These are phyloP conservation scores for Thera britannica DNA, from an alignment of 2,888 invertebrate species.

Conservation along the genomic window DNA sequence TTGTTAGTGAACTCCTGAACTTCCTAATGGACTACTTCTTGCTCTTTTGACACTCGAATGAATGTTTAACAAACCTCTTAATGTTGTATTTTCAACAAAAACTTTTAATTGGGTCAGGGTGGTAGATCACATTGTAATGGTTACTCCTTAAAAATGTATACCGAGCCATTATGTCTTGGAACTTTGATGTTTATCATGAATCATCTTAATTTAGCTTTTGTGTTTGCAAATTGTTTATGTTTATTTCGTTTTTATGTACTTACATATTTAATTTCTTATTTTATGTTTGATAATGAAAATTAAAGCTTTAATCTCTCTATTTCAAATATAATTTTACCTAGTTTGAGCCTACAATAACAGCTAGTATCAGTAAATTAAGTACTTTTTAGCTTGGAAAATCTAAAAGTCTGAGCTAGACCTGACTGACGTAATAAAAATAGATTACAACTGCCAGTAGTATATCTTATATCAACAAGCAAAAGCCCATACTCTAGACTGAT, in stretches of 20 bases:
- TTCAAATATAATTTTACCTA: too few relatives aligned
- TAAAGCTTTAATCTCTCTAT: too few relatives aligned
- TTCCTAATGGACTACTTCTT: conserved; percentile 1
- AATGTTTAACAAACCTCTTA: conserved; percentile 34
- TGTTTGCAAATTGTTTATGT: background rate
- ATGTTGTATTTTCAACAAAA: conserved; percentile 32
- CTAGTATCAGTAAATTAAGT: too few relatives aligned
- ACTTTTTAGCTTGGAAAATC: too few relatives aligned
- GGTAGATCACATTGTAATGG: conserved; percentile 34
- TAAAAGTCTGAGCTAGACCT: too few relatives aligned
- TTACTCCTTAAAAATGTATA: conserved; percentile 32
- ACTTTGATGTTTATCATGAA: conserved; percentile 16
- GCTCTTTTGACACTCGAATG: conserved; percentile 9
- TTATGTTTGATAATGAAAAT: too few relatives aligned
- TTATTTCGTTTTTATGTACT: background rate
- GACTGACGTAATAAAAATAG: too few relatives aligned
- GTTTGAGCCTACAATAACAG: too few relatives aligned
- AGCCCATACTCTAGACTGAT: too few relatives aligned
- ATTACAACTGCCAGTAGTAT: too few relatives aligned
- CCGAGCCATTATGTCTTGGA: conserved; percentile 31
- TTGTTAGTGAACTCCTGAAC: background rate
- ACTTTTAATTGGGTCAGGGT: conserved; percentile 37
- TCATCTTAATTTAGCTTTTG: background rate
- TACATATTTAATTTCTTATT: too few relatives aligned
- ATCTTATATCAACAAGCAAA: too few relatives aligned